Conservation (phyloP, 2,888 invertebrate genomes). For the Girardia tigrina region DNA sequence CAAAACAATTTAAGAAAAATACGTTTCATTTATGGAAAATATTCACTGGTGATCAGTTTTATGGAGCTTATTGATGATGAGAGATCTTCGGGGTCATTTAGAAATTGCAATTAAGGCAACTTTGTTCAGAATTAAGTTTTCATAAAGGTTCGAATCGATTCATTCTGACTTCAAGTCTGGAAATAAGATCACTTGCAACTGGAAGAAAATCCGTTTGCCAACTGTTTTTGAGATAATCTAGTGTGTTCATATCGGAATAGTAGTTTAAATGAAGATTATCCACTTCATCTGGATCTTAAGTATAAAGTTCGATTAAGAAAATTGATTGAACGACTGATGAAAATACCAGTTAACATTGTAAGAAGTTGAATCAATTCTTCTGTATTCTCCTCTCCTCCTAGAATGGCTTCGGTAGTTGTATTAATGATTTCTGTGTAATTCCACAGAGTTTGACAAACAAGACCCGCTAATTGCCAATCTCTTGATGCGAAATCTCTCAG, state of each 20-base stretch:
- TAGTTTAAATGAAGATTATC: constrained; percentile 39
- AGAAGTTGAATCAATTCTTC: constrained; percentile 44
- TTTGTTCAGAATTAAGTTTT: not conserved
- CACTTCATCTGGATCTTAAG: constrained; percentile 42
- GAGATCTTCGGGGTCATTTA: not conserved
- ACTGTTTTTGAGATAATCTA: constrained; percentile 42
- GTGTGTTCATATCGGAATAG: constrained; percentile 42
- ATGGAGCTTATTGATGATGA: not conserved
- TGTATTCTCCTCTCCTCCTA: constrained; percentile 43
- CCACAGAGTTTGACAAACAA: constrained; percentile 65
- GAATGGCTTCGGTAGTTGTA: constrained; percentile 43
- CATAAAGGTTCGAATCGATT: constrained; percentile 41
- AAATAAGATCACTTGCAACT: constrained; percentile 45
- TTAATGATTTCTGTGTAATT: constrained; percentile 55
- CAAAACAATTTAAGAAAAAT: not conserved
- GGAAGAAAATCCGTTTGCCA: constrained; percentile 48
- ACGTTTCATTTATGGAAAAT: not conserved
- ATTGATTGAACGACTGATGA: too few species aligned
- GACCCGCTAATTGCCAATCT: constrained; percentile 61
- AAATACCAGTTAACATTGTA: constrained; percentile 38
- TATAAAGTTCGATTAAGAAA: too few species aligned
- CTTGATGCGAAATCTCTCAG: constrained; percentile 56
- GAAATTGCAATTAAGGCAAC: not conserved
- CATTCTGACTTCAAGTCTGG: constrained; percentile 44
- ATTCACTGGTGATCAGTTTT: not conserved